Evolutionary conservation across 2,888 invertebrate genomes (phyloP).

Genomic region (Orchesella flavescens): DNA sequence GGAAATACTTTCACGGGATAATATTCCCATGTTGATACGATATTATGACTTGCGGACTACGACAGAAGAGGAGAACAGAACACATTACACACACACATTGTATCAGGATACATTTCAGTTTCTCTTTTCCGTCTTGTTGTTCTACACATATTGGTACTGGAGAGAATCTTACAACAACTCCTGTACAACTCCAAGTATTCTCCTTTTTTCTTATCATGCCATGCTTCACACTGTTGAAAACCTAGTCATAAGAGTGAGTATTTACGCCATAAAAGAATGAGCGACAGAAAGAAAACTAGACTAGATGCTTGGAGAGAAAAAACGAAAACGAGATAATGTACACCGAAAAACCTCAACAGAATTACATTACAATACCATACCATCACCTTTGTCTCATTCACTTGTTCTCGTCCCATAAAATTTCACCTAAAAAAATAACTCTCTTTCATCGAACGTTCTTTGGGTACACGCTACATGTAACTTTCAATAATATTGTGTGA

Average conservation of each 20-base stretch:
- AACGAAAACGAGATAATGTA: not conserved
- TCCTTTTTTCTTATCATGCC: no score
- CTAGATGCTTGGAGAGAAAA: not conserved
- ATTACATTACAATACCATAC: not conserved
- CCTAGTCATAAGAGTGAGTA: not conserved
- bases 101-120: conserved; percentile 28
- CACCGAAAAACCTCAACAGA: no score
- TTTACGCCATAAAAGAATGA: not conserved
- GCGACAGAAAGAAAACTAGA: not conserved
- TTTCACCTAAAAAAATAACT: no score
- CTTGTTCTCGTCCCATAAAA: not conserved
- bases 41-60: conserved; percentile 56
- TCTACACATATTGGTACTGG: not conserved
- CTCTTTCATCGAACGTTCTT: no score
- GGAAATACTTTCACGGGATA: conserved; percentile 61
- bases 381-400: conserved; percentile 3
- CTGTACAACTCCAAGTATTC: not conserved
- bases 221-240: no score
- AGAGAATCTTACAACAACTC: not conserved
- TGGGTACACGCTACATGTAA: no score
- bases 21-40: conserved; percentile 57
- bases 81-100: conserved; percentile 18
- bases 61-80: conserved; percentile 19
- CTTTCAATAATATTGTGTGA: no score
- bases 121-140: conserved; percentile 29